These are phyloP conservation scores for Germaria angustata DNA, from an alignment of 2,888 invertebrate species.

Conservation along the genomic window DNA sequence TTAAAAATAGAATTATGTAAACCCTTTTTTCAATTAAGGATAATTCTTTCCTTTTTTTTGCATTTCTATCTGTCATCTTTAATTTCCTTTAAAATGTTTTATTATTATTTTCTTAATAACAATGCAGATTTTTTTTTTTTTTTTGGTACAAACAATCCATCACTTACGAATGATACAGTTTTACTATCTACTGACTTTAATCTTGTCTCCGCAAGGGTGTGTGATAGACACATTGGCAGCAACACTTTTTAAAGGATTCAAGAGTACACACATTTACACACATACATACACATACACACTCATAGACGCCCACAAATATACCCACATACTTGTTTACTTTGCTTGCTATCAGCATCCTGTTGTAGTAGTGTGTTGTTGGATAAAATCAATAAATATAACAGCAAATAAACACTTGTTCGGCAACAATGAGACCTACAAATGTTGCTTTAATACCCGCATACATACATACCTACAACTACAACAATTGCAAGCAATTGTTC, in stretches of 20 bases:
- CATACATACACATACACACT: neutral
- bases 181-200: constrained; percentile 32
- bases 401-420: constrained; percentile 17
- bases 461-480: neutral
- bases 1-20: neutral
- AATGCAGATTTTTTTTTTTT: neutral
- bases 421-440: constrained; percentile 19
- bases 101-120: neutral
- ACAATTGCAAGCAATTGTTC: constrained; percentile 8
- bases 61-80: neutral
- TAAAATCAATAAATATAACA: constrained; percentile 31
- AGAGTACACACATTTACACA: neutral
- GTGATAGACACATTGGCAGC: constrained; percentile 30
- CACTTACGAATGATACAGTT: constrained; percentile 49
- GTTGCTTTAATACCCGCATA: neutral
- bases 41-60: too few species aligned
- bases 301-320: too few species aligned
- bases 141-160: constrained; percentile 49
- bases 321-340: too few species aligned
- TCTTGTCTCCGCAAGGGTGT: constrained; percentile 14
- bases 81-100: neutral
- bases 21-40: neutral
- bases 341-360: neutral
- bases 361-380: constrained; percentile 2
- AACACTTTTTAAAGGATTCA: constrained; percentile 7